Evolutionary conservation across 2,888 invertebrate species (phyloP), one percentile per base, ranked within the genome.

Genomic region (Timandra comae): DNA sequence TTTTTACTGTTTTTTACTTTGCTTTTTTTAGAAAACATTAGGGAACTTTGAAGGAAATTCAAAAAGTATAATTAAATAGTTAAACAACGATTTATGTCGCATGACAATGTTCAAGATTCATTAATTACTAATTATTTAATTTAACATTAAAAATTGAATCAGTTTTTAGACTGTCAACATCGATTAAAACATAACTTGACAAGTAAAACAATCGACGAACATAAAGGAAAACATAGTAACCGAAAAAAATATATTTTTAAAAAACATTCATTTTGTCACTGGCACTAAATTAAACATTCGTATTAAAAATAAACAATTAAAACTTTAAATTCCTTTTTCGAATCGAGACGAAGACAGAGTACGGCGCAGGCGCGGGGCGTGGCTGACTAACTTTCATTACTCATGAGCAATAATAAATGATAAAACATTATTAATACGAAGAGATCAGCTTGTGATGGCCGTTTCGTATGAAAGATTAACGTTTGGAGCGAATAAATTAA

Each of bases 371-470:
- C 63, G 71, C 71, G 70, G 80, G 82, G 85, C 84, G 84, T 79
- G 81, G 71, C 73, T 46, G 72, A 60, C 69, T 72, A 74, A 82
- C 74, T 82, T 82, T 80, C 85, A 85, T 85, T 84, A 85, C 84
- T 84, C 84, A 82, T 61, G 57, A 62, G 63, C 65, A 62, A 70
- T 85, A 80, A 85, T 82, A 85, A 85, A 85, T 85, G 82, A 85
- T 85, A 85, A 84, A 79, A 82, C 82, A 85, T 85, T 85, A 85
- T 85, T 84, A 85, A 84, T 84, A 76, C 67, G 67, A 60, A n/a
- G n/a, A 70, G 78, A 82, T 81, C 78, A 73, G 60, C 62, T 64
- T 65, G n/a, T 72, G 78, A 80, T 74, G 76, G 67, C 70, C 64
- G 71, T 63, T 66, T 66, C 60, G 63, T n/a, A n/a, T n/a, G n/a